A percentile compares a stretch with the other conserved stretches of the same genome.
phyloP scores from a whole-genome alignment of 2,113 vertebrate genomes.

The Theropithecus gelada region DNA sequence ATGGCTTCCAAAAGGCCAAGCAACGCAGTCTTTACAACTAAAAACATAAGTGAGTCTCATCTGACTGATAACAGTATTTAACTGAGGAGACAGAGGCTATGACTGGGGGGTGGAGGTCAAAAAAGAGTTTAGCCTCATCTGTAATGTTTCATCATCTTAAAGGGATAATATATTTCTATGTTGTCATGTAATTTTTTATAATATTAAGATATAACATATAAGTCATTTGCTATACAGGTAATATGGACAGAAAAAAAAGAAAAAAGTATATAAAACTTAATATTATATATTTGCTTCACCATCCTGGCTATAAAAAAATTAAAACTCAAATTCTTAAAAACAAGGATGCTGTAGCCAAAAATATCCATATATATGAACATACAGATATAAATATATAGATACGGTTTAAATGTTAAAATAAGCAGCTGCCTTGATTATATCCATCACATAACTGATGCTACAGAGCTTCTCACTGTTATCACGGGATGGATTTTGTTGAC shows the following conservation, averaged over 20 bases:
- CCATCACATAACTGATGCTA: neutral
- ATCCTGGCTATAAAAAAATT: neutral
- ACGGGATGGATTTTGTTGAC: neutral
- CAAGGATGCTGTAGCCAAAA: neutral
- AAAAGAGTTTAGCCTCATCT: neutral
- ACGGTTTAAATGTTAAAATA: neutral
- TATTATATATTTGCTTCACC: neutral
- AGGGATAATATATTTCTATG: neutral
- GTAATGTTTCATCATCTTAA: neutral
- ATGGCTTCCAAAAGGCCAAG: neutral
- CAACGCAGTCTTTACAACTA: neutral
- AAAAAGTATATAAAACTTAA: too few relatives aligned
- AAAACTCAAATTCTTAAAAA: slow-evolving; percentile 4
- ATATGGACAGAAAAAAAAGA: too few relatives aligned
- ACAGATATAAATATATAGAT: neutral
- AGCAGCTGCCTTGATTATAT: neutral
- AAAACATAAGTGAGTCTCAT: neutral
- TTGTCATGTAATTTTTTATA: neutral
- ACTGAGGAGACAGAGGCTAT: neutral
- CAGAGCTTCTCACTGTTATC: neutral
- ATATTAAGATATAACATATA: neutral
- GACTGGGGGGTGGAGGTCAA: neutral
- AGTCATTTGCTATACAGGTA: neutral
- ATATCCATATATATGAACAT: neutral
- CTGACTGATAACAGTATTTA: neutral